Evolutionary conservation across 1,140 invertebrate genomes (phyloP).

Genomic region (Brachionus calyciflorus): DNA sequence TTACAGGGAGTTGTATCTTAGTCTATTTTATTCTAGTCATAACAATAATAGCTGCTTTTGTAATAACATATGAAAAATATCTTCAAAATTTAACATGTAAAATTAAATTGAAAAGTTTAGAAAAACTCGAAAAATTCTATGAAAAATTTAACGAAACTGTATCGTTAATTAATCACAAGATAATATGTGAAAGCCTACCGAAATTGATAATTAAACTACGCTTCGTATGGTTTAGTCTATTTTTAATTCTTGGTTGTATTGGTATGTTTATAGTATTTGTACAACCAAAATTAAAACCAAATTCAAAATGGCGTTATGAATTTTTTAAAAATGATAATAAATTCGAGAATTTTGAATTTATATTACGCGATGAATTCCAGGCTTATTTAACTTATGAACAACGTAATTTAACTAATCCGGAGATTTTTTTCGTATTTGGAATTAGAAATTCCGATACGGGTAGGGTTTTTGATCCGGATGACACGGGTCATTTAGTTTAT

Average conservation of each 20-base stretch:
- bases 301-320: constrained; percentile 54
- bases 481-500: constrained; percentile 15
- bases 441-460: constrained; percentile 8
- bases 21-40: constrained; percentile 37
- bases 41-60: constrained; percentile 29
- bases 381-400: constrained; percentile 30
- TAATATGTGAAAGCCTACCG: constrained; percentile 53
- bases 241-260: constrained; percentile 68
- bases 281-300: constrained; percentile 76
- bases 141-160: constrained; percentile 56
- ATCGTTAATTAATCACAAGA: background rate
- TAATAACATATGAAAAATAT: constrained; percentile 44
- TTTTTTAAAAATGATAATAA: constrained; percentile 23
- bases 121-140: constrained; percentile 54
- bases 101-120: background rate
- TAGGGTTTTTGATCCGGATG: constrained; percentile 16
- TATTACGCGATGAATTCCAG: background rate
- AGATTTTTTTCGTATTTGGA: constrained; percentile 41
- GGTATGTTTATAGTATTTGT: constrained; percentile 75
- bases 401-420: constrained; percentile 38
- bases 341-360: constrained; percentile 47
- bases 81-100: constrained; percentile 5
- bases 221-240: constrained; percentile 62
- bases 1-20: constrained; percentile 27
- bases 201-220: constrained; percentile 62